Base-by-base conservation (phyloP, 2,113 vertebrate genomes). In the Dinomys branickii region DNA sequence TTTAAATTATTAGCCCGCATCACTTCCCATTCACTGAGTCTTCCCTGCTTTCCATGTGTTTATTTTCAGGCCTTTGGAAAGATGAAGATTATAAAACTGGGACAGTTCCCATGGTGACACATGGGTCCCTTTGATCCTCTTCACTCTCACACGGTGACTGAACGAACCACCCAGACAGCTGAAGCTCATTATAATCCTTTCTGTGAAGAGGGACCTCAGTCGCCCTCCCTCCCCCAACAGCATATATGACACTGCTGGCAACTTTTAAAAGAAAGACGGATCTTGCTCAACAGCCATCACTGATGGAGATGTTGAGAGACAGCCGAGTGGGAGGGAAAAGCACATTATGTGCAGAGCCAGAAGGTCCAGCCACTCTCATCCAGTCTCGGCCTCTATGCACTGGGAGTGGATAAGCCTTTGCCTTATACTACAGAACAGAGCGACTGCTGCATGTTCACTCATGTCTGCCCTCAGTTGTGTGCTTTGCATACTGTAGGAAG, bases 21-120 rank as follows among this genome's bases (percentile, higher is more conserved):
- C 88, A 78, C 67, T 94, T 94, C 90, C 92, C 94, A 97, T 69
- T 95, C 82, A 69, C 78, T 38, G 56, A 71, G 81, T 94, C 91
- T 81, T 63, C 69, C 92, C 96, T 97, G 92, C 83, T 96, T 41
- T 87, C 97, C 96, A 96, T 95, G 96, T 97, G 96, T 97, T 95
- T 90, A 90, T 86, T 94, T 94, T 80, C 88, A 96, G 86, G 82
- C 96, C 96, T 98, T 96, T 98, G 85, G 47, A 97, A 92, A 97
- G 94, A 41, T 33, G 77, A 94, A 95, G 96, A 96, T 92, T 94
- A 69, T 92, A 94, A 98, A 97, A 94, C 94, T 96, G 82, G 93
- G 96, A 95, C 94, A 92, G 96, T 98, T 98, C 95, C 97, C 97
- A 97, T 95, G 93, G 97, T 59, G 96, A 97, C 95, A 97, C 90